phyloP scores from a whole-genome alignment of 2,113 vertebrate species.

The Pantherophis guttatus region DNA sequence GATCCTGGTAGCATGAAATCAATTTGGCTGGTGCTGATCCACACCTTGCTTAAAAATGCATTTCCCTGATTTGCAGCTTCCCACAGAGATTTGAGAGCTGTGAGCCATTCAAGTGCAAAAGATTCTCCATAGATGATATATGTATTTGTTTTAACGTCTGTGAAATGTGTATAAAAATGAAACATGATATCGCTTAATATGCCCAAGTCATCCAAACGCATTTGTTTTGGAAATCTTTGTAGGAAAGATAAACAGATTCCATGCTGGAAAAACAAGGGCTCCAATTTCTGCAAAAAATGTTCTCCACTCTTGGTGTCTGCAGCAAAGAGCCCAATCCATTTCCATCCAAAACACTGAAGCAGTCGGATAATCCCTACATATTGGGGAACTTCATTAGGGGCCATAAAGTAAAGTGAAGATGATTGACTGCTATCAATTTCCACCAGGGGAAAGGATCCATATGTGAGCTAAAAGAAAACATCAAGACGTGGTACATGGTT shows the following conservation, averaged over 20 bases:
- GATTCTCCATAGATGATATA: slow-evolving; percentile 3
- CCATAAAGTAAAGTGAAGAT: background rate
- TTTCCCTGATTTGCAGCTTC: background rate
- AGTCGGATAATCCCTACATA: background rate
- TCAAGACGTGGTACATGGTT: background rate
- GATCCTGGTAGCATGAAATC: background rate
- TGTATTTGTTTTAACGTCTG: background rate
- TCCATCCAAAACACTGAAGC: background rate
- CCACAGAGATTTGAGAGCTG: background rate
- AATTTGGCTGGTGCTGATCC: background rate
- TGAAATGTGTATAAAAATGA: background rate
- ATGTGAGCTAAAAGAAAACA: background rate
- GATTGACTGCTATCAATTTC: background rate
- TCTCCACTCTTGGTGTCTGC: background rate
- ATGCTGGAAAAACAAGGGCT: background rate
- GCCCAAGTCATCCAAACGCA: background rate
- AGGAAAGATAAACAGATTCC: background rate
- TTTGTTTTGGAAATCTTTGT: background rate
- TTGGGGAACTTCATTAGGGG: background rate
- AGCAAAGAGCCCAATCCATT: background rate
- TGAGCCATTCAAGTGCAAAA: background rate
- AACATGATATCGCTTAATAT: background rate
- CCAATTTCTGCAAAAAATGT: background rate
- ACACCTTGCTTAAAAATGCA: no score
- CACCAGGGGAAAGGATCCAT: background rate